phyloP scores from a whole-genome alignment of 2,113 vertebrate species.

The Phylloscopus trochilus region DNA sequence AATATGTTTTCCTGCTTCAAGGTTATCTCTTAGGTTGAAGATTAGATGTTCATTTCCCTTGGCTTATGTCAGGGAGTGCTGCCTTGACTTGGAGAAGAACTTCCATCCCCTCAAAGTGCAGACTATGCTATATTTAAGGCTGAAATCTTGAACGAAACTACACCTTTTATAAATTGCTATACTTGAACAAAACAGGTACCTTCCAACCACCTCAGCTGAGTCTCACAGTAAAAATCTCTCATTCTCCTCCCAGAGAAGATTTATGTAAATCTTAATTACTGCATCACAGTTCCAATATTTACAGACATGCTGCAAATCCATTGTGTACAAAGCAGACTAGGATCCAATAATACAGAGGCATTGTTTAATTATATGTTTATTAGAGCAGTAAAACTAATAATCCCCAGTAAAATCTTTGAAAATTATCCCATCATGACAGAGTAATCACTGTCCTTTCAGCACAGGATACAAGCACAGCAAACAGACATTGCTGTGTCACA shows the following conservation, averaged over 20 bases:
- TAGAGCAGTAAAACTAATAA: slow-evolving; percentile 66
- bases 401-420: slow-evolving; percentile 55
- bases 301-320: slow-evolving; percentile 48
- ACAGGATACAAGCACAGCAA: neutral
- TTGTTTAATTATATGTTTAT: slow-evolving; percentile 64
- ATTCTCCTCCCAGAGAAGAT: neutral
- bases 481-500: neutral
- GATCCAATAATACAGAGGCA: slow-evolving; percentile 33
- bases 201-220: neutral
- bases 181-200: neutral
- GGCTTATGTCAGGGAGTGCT: neutral
- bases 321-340: slow-evolving; percentile 44
- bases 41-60: neutral
- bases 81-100: neutral
- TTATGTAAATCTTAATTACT: slow-evolving; percentile 63
- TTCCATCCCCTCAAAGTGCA: neutral
- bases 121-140: neutral
- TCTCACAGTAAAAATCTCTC: neutral
- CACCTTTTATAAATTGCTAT: neutral
- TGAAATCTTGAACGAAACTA: neutral
- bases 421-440: slow-evolving; percentile 35
- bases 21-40: slow-evolving; percentile 7
- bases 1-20: neutral
- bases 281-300: slow-evolving; percentile 43
- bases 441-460: slow-evolving; percentile 29